Evolutionary conservation across 53 echinoderm and acorn worm species (phyloP).

Genomic region (Echinarachnius parma): DNA sequence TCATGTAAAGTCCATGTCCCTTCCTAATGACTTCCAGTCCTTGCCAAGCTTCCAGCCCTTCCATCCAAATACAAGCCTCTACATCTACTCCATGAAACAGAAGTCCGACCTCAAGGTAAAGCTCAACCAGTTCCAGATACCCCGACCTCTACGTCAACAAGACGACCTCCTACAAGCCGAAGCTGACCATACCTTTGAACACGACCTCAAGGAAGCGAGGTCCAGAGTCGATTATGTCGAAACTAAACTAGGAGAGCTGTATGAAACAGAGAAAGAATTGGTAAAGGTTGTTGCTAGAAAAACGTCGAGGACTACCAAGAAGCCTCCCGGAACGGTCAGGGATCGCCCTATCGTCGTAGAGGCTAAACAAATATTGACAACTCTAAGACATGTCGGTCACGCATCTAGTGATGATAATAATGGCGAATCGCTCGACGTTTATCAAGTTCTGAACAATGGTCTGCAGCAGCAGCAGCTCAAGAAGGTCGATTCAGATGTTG

Average conservation of each 20-base stretch:
- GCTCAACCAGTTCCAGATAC: conserved; percentile 6
- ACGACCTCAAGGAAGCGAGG: conserved; percentile 11
- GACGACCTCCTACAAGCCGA: background rate
- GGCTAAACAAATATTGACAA: too few species aligned
- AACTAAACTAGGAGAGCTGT: conserved; percentile 13
- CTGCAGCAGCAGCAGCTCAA: too few species aligned
- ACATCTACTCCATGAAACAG: conserved; percentile 32
- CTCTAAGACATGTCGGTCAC: too few species aligned
- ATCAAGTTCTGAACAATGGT: background rate
- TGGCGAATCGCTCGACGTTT: background rate
- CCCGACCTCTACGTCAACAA: background rate
- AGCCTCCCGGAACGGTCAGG: background rate
- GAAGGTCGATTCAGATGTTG: too few species aligned
- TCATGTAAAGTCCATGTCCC: background rate
- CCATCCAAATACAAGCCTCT: conserved; percentile 23
- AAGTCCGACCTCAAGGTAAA: conserved; percentile 32
- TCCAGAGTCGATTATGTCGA: conserved; percentile 14
- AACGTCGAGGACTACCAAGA: background rate
- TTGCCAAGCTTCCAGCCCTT: conserved; percentile 5
- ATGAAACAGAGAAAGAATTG: background rate
- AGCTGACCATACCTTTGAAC: background rate
- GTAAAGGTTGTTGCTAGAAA: conserved; percentile 7
- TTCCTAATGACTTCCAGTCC: conserved; percentile 18
- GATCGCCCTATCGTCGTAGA: too few species aligned
- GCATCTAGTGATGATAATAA: background rate